Base-by-base conservation (phyloP, 1,140 invertebrate genomes). In the Meloidogyne hapla region DNA sequence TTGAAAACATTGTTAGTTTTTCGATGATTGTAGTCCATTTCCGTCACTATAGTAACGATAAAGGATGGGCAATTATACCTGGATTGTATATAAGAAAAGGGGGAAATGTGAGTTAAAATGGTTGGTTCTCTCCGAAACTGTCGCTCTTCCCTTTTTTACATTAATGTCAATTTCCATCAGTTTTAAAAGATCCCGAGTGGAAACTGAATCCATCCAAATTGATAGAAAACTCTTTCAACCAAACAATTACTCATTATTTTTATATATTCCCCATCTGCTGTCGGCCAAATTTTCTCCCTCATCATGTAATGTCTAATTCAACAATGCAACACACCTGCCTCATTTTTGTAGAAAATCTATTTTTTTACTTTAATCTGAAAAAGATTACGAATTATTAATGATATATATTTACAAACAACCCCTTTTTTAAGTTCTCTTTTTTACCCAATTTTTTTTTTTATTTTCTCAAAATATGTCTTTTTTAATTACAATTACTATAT, bases 311-410 rank as follows among this genome's bases (percentile, higher is more conserved):
- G 48, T n/a, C 48, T 56, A 56, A 56, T 56, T 56, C n/a, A n/a
- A 56, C 48, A 56, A 45, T 45, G 13, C 10, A 45, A 45, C 48
- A 56, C 48, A 56, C 48, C 48, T 56, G 48, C n/a, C 48, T n/a
- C n/a, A 56, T 56, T 56, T 48, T 56, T 56, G 48, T 56, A 56
- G 4, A 56, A 56, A 56, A 56, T n/a, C 18, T n/a, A 56, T 56
- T 56, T 56, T 56, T 56, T n/a, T n/a, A n/a, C n/a, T n/a, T n/a
- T 56, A 56, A 56, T 56, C 48, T 56, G 48, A 56, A 56, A 56
- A 56, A 56, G 18, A 56, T 56, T 56, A 56, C 15, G 18, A 48
- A 18, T 18, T 48, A 48, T 12, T 12, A 42, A 42, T n/a, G 33
- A 8, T 33, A 33, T 4, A 6, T 33, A 33, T 33, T 33, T 33